Percentiles rank a stretch among this genome's conserved stretches.
phyloP scores from a whole-genome alignment of 2,113 vertebrate genomes.

The Plecturocebus donacophilus region DNA sequence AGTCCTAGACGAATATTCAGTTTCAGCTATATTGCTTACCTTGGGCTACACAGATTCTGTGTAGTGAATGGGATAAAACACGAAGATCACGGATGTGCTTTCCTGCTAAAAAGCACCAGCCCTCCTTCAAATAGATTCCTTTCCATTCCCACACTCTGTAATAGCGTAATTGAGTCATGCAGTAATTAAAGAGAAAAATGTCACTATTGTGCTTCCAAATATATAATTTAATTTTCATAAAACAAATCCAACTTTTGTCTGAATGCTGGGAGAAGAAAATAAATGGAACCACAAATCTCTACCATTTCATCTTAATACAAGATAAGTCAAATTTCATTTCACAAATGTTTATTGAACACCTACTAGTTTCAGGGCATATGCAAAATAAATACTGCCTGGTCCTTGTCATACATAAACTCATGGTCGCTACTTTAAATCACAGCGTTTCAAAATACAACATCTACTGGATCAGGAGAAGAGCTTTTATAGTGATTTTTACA shows the following conservation, averaged over 20 bases:
- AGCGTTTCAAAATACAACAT: background rate
- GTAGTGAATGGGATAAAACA: background rate
- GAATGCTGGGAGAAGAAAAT: conserved; percentile 6
- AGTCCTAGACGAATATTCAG: background rate
- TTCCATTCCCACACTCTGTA: background rate
- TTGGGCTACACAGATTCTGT: background rate
- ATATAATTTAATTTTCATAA: conserved; percentile 27
- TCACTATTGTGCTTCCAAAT: conserved; percentile 30
- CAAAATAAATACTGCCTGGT: background rate
- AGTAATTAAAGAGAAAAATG: background rate
- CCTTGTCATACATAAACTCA: background rate
- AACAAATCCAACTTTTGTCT: conserved; percentile 30
- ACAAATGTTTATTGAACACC: background rate
- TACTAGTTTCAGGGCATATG: background rate
- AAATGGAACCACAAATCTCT: conserved; percentile 41
- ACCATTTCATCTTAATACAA: conserved; percentile 24
- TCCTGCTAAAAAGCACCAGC: background rate
- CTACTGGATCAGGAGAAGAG: background rate
- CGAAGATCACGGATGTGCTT: background rate
- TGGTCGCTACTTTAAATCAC: background rate
- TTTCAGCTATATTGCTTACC: background rate
- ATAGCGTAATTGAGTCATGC: background rate
- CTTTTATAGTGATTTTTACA: background rate
- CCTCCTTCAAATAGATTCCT: background rate
- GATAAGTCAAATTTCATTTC: conserved; percentile 21